phyloP scores from a whole-genome alignment of 2,888 invertebrate genomes.

The Matsumyia berberina region DNA sequence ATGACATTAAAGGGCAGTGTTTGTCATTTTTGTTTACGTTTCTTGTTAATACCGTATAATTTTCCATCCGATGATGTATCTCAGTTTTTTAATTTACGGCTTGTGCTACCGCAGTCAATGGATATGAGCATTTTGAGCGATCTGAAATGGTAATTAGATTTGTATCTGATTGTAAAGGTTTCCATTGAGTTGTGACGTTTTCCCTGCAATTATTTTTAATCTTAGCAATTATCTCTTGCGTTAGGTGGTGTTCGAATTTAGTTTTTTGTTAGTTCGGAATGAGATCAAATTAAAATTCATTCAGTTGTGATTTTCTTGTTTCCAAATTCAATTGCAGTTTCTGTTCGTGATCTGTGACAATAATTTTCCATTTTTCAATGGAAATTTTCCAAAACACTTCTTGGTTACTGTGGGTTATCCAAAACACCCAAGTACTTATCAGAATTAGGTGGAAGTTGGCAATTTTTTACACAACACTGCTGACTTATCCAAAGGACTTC shows the following conservation, averaged over 20 bases:
- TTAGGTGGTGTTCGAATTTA: slow-evolving; percentile 2
- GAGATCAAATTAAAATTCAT: neutral
- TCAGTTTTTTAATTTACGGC: slow-evolving; percentile 19
- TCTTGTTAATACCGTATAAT: slow-evolving; percentile 15
- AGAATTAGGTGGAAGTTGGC: too few relatives aligned
- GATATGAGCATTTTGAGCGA: slow-evolving; percentile 3
- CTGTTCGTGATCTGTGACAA: too few relatives aligned
- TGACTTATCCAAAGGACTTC: too few relatives aligned
- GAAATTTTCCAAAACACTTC: too few relatives aligned
- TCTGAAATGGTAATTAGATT: slow-evolving; percentile 24
- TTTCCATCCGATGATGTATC: slow-evolving; percentile 16
- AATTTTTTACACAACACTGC: too few relatives aligned
- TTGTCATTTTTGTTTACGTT: slow-evolving; percentile 30
- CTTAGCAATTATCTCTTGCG: slow-evolving; percentile 1
- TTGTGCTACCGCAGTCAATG: slow-evolving; percentile 5
- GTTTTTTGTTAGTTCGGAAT: neutral
- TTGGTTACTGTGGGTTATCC: too few relatives aligned
- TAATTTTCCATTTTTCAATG: too few relatives aligned
- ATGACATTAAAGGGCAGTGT: slow-evolving; percentile 39
- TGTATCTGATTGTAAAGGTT: neutral
- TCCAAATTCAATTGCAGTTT: too few relatives aligned
- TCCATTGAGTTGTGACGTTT: neutral
- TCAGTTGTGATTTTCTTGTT: neutral
- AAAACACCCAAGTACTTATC: too few relatives aligned
- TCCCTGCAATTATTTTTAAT: slow-evolving; percentile 37